Base-by-base conservation (phyloP, 2,797 vertebrate genomes). In the Setipinna tenuifilis region DNA sequence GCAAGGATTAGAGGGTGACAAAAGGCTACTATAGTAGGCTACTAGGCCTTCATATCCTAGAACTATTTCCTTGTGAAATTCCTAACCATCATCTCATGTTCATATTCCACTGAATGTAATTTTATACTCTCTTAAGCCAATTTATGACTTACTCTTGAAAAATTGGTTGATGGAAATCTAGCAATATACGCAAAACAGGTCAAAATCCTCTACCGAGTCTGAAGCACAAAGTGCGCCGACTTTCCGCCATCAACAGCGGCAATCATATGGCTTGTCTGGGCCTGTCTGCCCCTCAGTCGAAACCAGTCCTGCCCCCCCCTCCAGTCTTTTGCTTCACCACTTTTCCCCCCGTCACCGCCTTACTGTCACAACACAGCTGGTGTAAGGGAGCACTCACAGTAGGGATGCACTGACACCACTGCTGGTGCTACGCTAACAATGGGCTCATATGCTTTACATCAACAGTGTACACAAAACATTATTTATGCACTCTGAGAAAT, bases 231-330 rank as follows among this genome's bases (percentile, higher is more conserved):
- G 12, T 3, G 50, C 6, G 88, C 90, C 90, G 91, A 91, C 93
- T 87, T 89, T 87, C 90, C 87, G 71, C 92, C 91, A 91, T 93
- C 92, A 94, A 93, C 93, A 92, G 92, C 93, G 87, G 94, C 91
- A 92, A 94, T 94, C 92, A 94, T 90, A 88, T 86, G 90, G 88
- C 93, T 92, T 91, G 95, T 92, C 92, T 91, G 91, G 91, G 93
- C 94, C 90, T 84, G 50, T 14, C 50, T 54, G 50, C 2, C 50
- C 50, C 50, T 54, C 50, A 54, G 14, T 3, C 50, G 50, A 54
- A 54, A 54, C 50, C 50, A 54, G 50, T 54, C 35, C 35, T 41
- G 35, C 50, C 50, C 50, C 50, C 50, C 7, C 50, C 50, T 10
- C 4, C 46, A 48, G 3, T 10, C 10, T 10, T 10, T 48, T 10